Evolutionary conservation across 2,888 invertebrate genomes (phyloP).

Genomic region (Pharmacophagus antenor): DNA sequence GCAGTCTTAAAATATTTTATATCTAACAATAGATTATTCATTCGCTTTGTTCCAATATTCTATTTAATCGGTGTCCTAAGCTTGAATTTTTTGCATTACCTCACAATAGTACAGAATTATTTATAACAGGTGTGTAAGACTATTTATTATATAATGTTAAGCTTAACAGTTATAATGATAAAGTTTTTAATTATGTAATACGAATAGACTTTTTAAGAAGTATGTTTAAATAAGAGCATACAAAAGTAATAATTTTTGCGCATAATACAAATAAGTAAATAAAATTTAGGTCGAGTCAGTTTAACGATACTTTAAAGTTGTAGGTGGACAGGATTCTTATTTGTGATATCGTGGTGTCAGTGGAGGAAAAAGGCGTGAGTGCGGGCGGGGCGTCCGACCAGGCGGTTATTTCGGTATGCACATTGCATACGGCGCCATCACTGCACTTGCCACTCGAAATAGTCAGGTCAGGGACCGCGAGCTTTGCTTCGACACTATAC

Average conservation of each 20-base stretch:
- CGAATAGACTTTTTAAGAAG: too few relatives aligned
- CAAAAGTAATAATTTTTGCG: too few relatives aligned
- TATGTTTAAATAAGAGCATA: too few relatives aligned
- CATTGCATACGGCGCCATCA: conserved; percentile 70
- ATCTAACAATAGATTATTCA: conserved; percentile 67
- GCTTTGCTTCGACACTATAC: conserved; percentile 76
- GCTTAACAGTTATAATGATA: too few relatives aligned
- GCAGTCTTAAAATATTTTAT: conserved; percentile 59
- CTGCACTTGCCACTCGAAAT: conserved; percentile 80
- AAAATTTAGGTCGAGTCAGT: not conserved
- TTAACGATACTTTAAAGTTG: conserved; percentile 46
- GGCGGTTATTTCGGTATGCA: conserved; percentile 80
- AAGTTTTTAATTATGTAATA: too few relatives aligned
- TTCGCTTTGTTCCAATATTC: conserved; percentile 64
- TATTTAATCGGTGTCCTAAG: conserved; percentile 43
- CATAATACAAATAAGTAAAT: not conserved
- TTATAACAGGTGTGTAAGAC: too few relatives aligned
- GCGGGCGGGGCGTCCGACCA: conserved; percentile 57
- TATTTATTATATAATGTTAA: too few relatives aligned
- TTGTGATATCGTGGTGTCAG: conserved; percentile 53
- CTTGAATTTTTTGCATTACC: too few relatives aligned
- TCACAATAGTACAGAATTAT: too few relatives aligned
- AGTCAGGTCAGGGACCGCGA: conserved; percentile 81
- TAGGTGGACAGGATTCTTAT: conserved; percentile 58
- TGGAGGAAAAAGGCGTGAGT: conserved; percentile 41